Evolutionary conservation across 2,113 vertebrate species (phyloP), one percentile per base, ranked within the genome.

Genomic region (Notarius lentiginosus): DNA sequence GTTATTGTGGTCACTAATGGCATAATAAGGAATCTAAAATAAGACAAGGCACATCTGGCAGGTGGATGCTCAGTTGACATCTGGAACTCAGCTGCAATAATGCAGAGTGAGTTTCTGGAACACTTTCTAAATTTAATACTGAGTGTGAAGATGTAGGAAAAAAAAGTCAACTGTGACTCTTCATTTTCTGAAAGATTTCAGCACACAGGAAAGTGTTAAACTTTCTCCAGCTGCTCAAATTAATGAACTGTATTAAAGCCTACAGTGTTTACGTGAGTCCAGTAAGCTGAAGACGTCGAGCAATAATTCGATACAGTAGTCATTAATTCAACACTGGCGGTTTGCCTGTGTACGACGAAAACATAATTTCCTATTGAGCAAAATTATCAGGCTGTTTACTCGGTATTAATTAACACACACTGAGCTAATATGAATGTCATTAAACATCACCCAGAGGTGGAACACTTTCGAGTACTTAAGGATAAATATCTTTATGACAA

Each of bases 41-140:
- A 65, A 85, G 47, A 66, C 66, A 65, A 84, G 81, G 66, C 81
- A 84, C 81, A 87, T 84, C 60, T 87, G 81, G 60, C 81, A 84
- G 30, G 49, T 83, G 81, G 49, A 83, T 14, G 41, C 81, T 55
- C 53, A 68, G 72, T 30, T 66, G 49, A 66, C 72, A 87, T 53
- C 41, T 79, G 84, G 49, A 55, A 79, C 49, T 65, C 49, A 11
- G 18, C 53, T 6, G 63, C 9, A n/a, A 53, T 70, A 73, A 51
- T 7, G 8, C 4, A 9, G 17, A 15, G n/a, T 9, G n/a, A 53
- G 79, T 15, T 34, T 5, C 49, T 77, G n/a, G 77, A 34, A 63
- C 10, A 18, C n/a, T 47, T 49, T 66, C 30, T 30, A 8, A 56
- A 77, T 73, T 49, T 17, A 27, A 51, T 49, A 17, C 41, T 27